Evolutionary conservation across 2,888 invertebrate genomes (phyloP).

Genomic region (Xylophagus ater): DNA sequence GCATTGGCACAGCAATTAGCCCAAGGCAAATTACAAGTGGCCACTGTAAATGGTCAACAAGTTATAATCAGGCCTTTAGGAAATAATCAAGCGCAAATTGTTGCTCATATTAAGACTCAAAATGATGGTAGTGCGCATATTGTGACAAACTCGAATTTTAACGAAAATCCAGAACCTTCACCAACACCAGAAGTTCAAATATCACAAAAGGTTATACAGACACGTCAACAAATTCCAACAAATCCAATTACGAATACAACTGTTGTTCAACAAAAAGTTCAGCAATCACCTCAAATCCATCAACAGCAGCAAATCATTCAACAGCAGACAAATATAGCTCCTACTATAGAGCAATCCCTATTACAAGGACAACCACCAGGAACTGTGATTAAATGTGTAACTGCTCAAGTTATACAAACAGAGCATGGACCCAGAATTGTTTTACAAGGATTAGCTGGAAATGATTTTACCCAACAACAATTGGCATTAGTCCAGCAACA

Average conservation of each 20-base stretch:
- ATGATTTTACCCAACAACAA: slow-evolving; percentile 72
- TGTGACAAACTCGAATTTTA: slow-evolving; percentile 31
- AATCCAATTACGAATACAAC: slow-evolving; percentile 19
- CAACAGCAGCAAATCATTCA: slow-evolving; percentile 19
- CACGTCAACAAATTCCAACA: slow-evolving; percentile 17
- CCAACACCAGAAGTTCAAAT: slow-evolving; percentile 15
- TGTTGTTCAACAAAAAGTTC: slow-evolving; percentile 15
- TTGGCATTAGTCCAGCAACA: slow-evolving; percentile 74
- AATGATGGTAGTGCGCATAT: slow-evolving; percentile 40
- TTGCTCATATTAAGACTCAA: slow-evolving; percentile 56
- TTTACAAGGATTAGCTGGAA: slow-evolving; percentile 71
- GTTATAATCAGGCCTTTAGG: slow-evolving; percentile 69
- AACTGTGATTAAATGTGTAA: slow-evolving; percentile 76
- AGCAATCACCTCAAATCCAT: slow-evolving; percentile 15
- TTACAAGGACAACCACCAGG: slow-evolving; percentile 73
- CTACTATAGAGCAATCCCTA: slow-evolving; percentile 58
- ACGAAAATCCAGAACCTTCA: slow-evolving; percentile 13
- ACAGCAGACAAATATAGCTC: slow-evolving; percentile 20
- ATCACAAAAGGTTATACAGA: slow-evolving; percentile 9
- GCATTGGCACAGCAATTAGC: slow-evolving; percentile 70
- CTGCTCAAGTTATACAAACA: slow-evolving; percentile 77
- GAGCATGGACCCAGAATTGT: slow-evolving; percentile 77
- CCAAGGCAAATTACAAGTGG: slow-evolving; percentile 70
- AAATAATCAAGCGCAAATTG: slow-evolving; percentile 67
- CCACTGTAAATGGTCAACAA: slow-evolving; percentile 76